These are phyloP conservation scores for Tangara arthus DNA, from an alignment of 2,797 vertebrate genomes.

Conservation along the genomic window DNA sequence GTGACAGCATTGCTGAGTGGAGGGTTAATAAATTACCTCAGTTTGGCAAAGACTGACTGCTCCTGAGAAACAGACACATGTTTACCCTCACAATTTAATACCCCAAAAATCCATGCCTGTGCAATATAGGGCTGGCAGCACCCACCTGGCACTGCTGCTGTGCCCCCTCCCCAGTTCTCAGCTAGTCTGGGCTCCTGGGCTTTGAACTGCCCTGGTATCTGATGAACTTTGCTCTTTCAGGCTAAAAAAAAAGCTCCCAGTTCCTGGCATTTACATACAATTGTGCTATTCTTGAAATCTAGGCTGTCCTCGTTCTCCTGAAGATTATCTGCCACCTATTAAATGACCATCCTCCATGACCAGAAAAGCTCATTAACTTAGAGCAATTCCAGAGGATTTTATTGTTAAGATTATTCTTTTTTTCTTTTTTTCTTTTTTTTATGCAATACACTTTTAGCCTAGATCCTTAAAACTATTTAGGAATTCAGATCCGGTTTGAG, in stretches of 20 bases:
- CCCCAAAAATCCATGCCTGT: background rate
- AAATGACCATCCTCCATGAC: background rate
- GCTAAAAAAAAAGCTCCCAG: background rate
- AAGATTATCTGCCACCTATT: background rate
- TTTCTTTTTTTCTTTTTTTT: background rate
- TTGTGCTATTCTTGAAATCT: constrained; percentile 17
- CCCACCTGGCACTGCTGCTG: background rate
- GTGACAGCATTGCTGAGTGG: background rate
- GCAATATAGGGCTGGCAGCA: background rate
- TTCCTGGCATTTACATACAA: background rate
- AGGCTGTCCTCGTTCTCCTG: constrained; percentile 4
- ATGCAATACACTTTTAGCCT: background rate
- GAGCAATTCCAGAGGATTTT: background rate
- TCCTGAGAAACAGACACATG: fast-evolving
- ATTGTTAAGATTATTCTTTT: background rate
- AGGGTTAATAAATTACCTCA: background rate
- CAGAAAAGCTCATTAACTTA: background rate
- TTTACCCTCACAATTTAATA: background rate
- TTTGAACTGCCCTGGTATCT: background rate
- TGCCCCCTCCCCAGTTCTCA: background rate
- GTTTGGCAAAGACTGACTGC: background rate
- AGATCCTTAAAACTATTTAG: background rate
- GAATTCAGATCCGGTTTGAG: background rate
- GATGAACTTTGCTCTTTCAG: background rate
- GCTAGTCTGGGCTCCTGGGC: background rate